Evolutionary conservation across 2,888 invertebrate genomes (phyloP).

Genomic region (Odontocerum albicorne): DNA sequence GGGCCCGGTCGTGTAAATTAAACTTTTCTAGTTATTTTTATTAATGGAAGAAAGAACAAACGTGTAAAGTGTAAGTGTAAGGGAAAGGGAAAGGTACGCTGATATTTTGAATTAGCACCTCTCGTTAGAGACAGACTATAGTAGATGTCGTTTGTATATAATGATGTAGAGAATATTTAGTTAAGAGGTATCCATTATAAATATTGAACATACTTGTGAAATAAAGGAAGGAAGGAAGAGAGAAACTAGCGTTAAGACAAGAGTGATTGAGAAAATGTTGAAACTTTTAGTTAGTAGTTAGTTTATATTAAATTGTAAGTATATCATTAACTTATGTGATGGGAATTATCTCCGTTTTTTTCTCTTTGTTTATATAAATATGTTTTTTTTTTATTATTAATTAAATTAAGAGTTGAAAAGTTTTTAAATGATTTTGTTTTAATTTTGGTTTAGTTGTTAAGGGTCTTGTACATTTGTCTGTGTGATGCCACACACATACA

Average conservation of each 20-base stretch:
- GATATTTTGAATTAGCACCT: slow-evolving; percentile 4
- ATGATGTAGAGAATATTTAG: slow-evolving; percentile 15
- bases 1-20: background rate
- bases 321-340: slow-evolving; percentile 20
- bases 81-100: no score
- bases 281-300: background rate
- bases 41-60: background rate
- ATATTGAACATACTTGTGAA: slow-evolving; percentile 11
- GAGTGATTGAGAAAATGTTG: slow-evolving; percentile 6
- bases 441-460: background rate
- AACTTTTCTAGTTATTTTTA: slow-evolving; percentile 9
- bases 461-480: slow-evolving; percentile 2
- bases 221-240: background rate
- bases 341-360: slow-evolving; percentile 3
- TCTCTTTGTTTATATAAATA: slow-evolving; percentile 15
- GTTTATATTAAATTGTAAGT: slow-evolving; percentile 4
- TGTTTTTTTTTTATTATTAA: slow-evolving; percentile 20
- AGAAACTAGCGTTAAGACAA: background rate
- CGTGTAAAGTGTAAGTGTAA: background rate
- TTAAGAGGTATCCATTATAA: slow-evolving; percentile 17
- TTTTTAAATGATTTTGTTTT: slow-evolving; percentile 14
- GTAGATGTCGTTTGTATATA: slow-evolving; percentile 24
- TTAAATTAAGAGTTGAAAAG: slow-evolving; percentile 13
- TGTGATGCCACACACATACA: no score
- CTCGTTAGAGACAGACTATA: slow-evolving; percentile 9